A percentile compares a stretch with the other conserved stretches of the same genome.
Evolutionary conservation across 92 coral and sea anemone species (phyloP).

Genomic region (Palythoa grandis): DNA sequence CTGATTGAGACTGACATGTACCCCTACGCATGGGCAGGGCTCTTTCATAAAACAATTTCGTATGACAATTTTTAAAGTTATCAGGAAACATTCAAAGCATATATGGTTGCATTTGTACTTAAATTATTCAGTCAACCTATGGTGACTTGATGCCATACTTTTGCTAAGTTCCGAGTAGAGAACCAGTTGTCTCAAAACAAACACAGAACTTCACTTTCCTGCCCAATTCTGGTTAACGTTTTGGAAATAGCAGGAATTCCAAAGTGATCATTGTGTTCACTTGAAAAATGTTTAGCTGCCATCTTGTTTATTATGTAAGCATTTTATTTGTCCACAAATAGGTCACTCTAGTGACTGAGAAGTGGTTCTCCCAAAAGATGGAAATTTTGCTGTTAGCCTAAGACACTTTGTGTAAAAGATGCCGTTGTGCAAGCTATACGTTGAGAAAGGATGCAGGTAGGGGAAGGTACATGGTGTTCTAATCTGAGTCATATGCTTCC

Average conservation of each 20-base stretch:
- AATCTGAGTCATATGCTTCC: conserved; percentile 91
- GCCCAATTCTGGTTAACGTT: background rate
- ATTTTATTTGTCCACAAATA: background rate
- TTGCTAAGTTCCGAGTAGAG: background rate
- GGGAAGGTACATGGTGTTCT: background rate
- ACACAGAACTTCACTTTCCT: background rate
- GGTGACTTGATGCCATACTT: background rate
- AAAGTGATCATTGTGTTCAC: no score
- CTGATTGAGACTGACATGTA: background rate
- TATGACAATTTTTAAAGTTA: background rate
- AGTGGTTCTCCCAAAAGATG: no score
- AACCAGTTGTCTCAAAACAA: background rate
- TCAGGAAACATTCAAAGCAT: background rate
- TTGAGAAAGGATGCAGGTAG: background rate
- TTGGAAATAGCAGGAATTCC: background rate
- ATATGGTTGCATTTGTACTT: background rate
- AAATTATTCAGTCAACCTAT: background rate
- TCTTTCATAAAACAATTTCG: background rate
- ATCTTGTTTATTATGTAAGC: background rate
- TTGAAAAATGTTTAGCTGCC: background rate
- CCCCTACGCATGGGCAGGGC: no score
- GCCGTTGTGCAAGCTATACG: background rate
- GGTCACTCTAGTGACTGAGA: background rate
- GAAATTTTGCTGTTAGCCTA: background rate
- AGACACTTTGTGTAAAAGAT: background rate